phyloP scores from a whole-genome alignment of 1,140 invertebrate genomes.

The Limonius californicus region DNA sequence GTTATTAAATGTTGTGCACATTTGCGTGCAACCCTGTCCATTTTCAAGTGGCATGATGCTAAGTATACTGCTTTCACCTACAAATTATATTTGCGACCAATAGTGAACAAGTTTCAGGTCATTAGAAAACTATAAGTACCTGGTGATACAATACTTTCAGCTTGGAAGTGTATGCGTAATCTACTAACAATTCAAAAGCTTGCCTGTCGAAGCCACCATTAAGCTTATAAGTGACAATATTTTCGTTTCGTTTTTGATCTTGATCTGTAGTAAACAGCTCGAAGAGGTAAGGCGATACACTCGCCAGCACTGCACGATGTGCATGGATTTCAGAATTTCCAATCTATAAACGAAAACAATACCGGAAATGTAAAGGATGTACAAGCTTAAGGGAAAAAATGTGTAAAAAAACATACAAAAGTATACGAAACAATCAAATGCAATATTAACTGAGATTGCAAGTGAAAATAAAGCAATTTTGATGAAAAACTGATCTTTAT shows the following conservation, averaged over 20 bases:
- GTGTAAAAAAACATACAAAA: too few species aligned
- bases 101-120: too few species aligned
- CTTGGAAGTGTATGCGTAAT: constrained; percentile 74
- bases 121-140: constrained; percentile 34
- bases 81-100: too few species aligned
- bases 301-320: constrained; percentile 72
- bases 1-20: constrained; percentile 69
- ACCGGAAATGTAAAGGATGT: constrained; percentile 2
- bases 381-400: neutral
- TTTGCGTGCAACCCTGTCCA: constrained; percentile 65
- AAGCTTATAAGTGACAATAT: constrained; percentile 60
- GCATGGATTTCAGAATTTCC: constrained; percentile 69
- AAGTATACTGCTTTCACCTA: constrained; percentile 70
- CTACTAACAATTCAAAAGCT: constrained; percentile 68
- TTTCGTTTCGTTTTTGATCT: constrained; percentile 46
- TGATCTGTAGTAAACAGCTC: constrained; percentile 67
- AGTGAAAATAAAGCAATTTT: too few species aligned
- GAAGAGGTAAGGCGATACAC: constrained; percentile 72
- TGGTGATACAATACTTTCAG: constrained; percentile 48
- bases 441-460: neutral
- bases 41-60: constrained; percentile 68
- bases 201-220: constrained; percentile 64
- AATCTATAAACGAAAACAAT: constrained; percentile 48
- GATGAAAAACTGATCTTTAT: too few species aligned
- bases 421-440: too few species aligned